Percentiles rank a stretch among this genome's conserved stretches.
Conservation (phyloP, 2,113 vertebrate genomes). For the Colinus virginianus region DNA sequence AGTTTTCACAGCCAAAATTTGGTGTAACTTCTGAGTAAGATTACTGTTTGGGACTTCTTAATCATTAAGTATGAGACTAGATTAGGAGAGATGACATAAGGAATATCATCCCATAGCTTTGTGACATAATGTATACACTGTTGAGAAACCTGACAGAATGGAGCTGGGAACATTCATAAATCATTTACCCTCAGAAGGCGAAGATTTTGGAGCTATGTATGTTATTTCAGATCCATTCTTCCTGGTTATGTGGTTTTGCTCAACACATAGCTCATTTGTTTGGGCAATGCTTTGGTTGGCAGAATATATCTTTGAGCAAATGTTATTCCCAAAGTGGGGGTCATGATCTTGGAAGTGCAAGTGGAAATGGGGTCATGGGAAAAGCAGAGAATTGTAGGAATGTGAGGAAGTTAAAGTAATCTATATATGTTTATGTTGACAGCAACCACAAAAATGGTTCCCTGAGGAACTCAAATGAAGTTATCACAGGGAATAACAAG, state of each 20-base stretch:
- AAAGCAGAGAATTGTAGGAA: constrained; percentile 39
- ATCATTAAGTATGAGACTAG: not conserved
- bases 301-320: constrained; percentile 9
- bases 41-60: not conserved
- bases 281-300: not conserved
- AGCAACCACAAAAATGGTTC: constrained; percentile 14
- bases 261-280: constrained; percentile 8
- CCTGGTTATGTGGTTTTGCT: constrained; percentile 28
- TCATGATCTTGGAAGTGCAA: constrained; percentile 54
- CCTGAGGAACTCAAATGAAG: not conserved
- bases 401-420: constrained; percentile 30
- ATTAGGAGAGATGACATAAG: not conserved
- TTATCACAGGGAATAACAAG: not conserved
- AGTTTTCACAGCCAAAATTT: not conserved
- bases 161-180: not conserved
- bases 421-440: constrained; percentile 16
- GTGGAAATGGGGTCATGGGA: constrained; percentile 60
- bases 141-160: constrained; percentile 33
- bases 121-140: not conserved
- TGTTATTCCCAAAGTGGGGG: constrained; percentile 26
- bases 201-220: constrained; percentile 1
- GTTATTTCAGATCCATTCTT: constrained; percentile 22
- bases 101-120: not conserved
- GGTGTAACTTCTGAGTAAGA: not conserved
- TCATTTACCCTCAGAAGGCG: not conserved